phyloP scores from a whole-genome alignment of 2,113 vertebrate genomes.

The Otocyon megalotis region DNA sequence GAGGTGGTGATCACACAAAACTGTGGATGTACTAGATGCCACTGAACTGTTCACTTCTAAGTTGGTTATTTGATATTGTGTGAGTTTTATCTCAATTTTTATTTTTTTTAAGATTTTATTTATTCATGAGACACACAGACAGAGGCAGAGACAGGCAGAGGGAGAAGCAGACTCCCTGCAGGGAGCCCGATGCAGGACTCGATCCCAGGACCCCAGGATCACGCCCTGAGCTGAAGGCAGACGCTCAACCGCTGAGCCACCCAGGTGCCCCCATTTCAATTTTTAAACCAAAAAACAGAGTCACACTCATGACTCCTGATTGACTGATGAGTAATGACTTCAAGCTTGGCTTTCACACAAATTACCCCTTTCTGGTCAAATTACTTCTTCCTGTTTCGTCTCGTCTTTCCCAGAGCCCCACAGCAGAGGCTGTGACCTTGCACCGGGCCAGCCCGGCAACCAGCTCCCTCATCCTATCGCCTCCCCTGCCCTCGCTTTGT shows the following conservation, averaged over 20 bases:
- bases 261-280: no score
- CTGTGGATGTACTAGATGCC: no score
- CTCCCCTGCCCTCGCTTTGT: background rate
- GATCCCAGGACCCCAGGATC: no score
- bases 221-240: no score
- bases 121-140: no score
- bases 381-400: background rate
- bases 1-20: background rate
- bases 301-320: background rate
- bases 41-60: background rate
- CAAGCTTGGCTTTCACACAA: background rate
- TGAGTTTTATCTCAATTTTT: background rate
- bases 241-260: no score
- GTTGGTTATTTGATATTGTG: background rate
- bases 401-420: background rate
- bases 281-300: background rate
- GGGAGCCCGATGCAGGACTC: no score
- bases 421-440: accelerated
- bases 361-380: background rate
- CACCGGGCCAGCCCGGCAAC: background rate
- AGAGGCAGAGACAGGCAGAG: no score
- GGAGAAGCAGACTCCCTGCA: no score
- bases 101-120: no score
- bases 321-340: background rate
- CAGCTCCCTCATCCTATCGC: accelerated